These are phyloP conservation scores for Brachyrhaphis roseni DNA, from an alignment of 2,797 vertebrate genomes.

Conservation along the genomic window DNA sequence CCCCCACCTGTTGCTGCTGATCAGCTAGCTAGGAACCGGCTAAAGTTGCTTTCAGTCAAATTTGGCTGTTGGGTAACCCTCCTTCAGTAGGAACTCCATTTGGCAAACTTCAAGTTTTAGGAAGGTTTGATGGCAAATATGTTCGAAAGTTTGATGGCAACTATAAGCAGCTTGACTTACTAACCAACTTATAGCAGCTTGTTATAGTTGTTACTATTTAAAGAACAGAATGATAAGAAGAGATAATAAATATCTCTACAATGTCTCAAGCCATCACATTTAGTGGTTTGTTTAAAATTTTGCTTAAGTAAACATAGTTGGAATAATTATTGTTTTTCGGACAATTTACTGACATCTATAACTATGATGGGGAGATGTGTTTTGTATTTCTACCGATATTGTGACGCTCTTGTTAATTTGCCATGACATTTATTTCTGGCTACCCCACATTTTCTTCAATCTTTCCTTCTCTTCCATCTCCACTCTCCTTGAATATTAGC, in stretches of 20 bases:
- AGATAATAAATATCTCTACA: not conserved
- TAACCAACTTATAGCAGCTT: not conserved
- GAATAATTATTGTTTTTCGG: not conserved
- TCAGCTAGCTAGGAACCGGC: not conserved
- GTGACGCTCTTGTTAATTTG: not conserved
- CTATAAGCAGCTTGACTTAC: not conserved
- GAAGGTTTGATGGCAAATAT: not conserved
- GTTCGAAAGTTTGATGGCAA: not conserved
- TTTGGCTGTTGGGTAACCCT: not conserved
- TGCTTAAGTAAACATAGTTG: not conserved
- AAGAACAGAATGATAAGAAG: not conserved
- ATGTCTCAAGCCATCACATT: not conserved
- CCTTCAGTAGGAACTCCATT: not conserved
- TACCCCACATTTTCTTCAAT: not conserved
- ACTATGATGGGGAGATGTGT: not conserved
- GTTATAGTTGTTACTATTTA: not conserved
- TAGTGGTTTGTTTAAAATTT: not conserved
- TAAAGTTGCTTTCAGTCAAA: not conserved
- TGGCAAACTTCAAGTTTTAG: not conserved
- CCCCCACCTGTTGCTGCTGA: not conserved
- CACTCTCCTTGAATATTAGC: not conserved
- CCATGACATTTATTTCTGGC: not conserved
- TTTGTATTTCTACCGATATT: not conserved
- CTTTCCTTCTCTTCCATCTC: not conserved
- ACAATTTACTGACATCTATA: not conserved